Base-by-base conservation (phyloP, 1,140 invertebrate species). In the Physella acuta region DNA sequence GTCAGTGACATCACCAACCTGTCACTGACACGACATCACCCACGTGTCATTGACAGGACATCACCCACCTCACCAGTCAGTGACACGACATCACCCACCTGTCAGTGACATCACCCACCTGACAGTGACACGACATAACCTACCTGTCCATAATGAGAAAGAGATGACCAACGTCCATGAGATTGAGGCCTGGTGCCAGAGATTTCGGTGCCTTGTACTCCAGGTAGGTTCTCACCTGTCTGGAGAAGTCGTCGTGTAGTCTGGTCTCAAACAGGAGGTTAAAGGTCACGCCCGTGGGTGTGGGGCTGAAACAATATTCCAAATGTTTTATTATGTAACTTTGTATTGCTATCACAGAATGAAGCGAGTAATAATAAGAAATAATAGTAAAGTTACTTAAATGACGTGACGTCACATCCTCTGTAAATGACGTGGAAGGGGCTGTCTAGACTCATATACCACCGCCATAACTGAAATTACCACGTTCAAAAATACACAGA, bases 201-300 rank as follows among this genome's bases (percentile, higher is more conserved):
- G 52, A 37, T 64, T 64, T 64, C 1, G 62, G 62, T 17, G 62
- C 62, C 44, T 64, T 64, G 26, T 28, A 64, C n/a, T 64, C 62
- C 44, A 64, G 49, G 39, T 26, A 64, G n/a, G 37, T 49, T 8
- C 62, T 28, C 2, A 64, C 49, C 3, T 26, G 30, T 24, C 30
- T 28, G 2, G 8, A 14, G 16, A 64, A 20, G 62, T 52, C 31
- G 3, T 64, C 49, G 37, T 49, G 37, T 3, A 16, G 39, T 28
- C 14, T 30, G 17, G 49, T 49, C 2, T 51, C 62, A 52, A 64
- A 64, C 28, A 30, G 5, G 24, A 64, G n/a, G 37, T 37, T 28
- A 44, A 64, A 51, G 37, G 62, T 64, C 26, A 64, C 62, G 3
- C 62, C 62, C 4, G 30, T 52, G 3, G 62, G 62, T 3, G 2